phyloP scores from a whole-genome alignment of 1,140 invertebrate species.

The Tachypleus tridentatus region DNA sequence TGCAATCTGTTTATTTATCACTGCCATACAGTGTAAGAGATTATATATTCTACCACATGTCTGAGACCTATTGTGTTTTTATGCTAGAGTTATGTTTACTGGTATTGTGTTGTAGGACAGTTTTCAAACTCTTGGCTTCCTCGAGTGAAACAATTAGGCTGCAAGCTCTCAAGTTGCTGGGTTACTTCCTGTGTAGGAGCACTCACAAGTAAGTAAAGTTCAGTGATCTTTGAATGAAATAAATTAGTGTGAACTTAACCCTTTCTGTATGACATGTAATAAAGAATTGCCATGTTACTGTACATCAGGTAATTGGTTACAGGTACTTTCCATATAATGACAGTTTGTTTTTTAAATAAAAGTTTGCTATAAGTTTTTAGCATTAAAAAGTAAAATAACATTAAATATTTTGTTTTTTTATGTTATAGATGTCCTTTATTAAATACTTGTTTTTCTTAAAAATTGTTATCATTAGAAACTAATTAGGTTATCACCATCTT shows the following conservation, averaged over 20 bases:
- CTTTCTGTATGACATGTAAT: slow-evolving; percentile 7
- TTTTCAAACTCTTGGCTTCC: slow-evolving; percentile 91
- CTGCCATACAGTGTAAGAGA: no score
- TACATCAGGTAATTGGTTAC: background rate
- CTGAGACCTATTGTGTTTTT: no score
- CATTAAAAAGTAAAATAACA: no score
- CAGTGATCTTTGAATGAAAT: background rate
- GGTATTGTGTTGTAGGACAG: slow-evolving; percentile 44
- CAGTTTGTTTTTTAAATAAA: slow-evolving; percentile 24
- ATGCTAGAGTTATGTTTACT: no score
- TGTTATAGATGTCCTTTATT: no score
- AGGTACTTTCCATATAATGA: background rate
- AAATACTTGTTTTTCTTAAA: no score
- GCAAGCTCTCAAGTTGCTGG: slow-evolving; percentile 85
- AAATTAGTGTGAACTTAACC: slow-evolving; percentile 3
- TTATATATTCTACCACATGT: no score
- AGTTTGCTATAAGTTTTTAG: no score
- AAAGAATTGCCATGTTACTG: background rate
- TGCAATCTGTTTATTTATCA: no score
- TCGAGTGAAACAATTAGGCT: slow-evolving; percentile 90
- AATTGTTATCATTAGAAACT: no score
- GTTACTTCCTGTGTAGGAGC: slow-evolving; percentile 46
- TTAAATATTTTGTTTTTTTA: no score
- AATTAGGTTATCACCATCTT: no score
- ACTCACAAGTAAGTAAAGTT: slow-evolving; percentile 50